Evolutionary conservation across 2,888 invertebrate genomes (phyloP).

Genomic region (Limenitis camilla): DNA sequence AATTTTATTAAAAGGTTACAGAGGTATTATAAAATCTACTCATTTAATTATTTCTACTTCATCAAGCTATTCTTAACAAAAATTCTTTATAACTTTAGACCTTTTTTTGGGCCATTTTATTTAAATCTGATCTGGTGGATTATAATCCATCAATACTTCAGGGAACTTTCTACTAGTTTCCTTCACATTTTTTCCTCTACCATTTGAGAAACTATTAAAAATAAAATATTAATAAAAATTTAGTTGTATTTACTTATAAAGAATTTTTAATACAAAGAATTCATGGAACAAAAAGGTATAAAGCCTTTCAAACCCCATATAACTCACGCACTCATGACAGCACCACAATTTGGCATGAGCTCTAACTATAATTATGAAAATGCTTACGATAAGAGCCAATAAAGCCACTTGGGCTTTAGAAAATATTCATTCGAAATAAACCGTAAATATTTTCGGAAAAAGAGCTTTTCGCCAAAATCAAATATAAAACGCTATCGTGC

Average conservation of each 20-base stretch:
- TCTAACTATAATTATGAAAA: slow-evolving; percentile 11
- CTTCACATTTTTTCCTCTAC: too few species aligned
- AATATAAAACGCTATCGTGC: neutral
- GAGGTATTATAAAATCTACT: too few species aligned
- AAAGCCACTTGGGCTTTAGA: slow-evolving; percentile 13
- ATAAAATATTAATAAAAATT: too few species aligned
- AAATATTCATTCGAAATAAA: neutral
- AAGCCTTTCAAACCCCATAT: neutral
- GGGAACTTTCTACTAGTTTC: too few species aligned
- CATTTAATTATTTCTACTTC: too few species aligned
- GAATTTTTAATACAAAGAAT: neutral
- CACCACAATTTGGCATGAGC: slow-evolving; percentile 11
- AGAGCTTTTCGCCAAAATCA: slow-evolving; percentile 1
- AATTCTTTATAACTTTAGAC: too few species aligned
- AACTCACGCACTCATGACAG: slow-evolving; percentile 1
- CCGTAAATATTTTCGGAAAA: neutral
- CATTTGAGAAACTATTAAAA: too few species aligned
- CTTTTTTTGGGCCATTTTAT: too few species aligned
- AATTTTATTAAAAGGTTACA: neutral
- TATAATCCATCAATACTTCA: too few species aligned
- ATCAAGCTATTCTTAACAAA: too few species aligned
- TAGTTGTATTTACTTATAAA: neutral
- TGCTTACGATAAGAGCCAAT: slow-evolving; percentile 12
- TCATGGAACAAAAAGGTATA: neutral
- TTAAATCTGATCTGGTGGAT: too few species aligned